phyloP scores from a whole-genome alignment of 2,888 invertebrate genomes.

The Gymnocheta viridis region DNA sequence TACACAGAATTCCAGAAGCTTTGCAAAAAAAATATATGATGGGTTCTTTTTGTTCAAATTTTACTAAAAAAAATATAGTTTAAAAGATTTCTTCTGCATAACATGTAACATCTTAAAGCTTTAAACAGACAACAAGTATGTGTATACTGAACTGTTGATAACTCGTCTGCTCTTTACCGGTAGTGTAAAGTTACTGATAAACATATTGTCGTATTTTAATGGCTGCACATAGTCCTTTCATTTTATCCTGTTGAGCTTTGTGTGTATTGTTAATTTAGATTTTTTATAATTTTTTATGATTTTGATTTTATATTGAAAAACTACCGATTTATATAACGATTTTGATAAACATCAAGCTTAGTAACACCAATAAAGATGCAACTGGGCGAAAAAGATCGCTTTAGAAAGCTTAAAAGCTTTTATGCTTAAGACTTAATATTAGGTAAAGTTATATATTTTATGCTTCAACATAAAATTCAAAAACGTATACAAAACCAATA shows the following conservation, averaged over 20 bases:
- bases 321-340: constrained; percentile 13
- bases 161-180: neutral
- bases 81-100: neutral
- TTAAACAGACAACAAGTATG: neutral
- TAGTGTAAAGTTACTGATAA: neutral
- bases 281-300: constrained; percentile 4
- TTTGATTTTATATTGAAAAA: constrained; percentile 6
- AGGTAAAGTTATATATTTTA: neutral
- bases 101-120: neutral
- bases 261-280: neutral
- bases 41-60: neutral
- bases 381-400: neutral
- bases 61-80: neutral
- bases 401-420: neutral
- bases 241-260: neutral
- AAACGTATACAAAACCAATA: no score
- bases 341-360: neutral
- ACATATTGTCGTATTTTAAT: neutral
- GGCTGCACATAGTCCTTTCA: neutral
- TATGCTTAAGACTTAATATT: neutral
- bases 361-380: neutral
- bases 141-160: neutral
- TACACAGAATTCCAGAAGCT: neutral
- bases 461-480: no score
- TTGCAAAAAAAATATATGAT: neutral